Conservation (phyloP, 2,888 invertebrate species). For the Onthophagus sagittarius region DNA sequence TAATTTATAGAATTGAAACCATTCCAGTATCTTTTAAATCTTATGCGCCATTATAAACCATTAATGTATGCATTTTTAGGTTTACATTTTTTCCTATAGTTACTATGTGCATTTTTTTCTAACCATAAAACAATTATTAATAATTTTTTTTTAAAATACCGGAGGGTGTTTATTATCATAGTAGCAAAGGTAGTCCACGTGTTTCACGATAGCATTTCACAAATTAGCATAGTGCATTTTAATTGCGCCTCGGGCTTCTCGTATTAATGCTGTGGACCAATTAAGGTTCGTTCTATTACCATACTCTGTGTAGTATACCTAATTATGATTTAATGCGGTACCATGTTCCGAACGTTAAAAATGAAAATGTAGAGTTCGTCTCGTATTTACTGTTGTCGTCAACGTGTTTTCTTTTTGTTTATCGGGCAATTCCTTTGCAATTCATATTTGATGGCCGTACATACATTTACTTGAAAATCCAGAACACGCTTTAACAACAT, state of each 20-base stretch:
- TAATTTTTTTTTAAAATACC: background rate
- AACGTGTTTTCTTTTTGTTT: background rate
- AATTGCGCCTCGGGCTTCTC: slow-evolving; percentile 23
- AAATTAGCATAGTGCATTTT: slow-evolving; percentile 26
- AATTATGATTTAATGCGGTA: slow-evolving; percentile 25
- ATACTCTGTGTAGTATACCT: slow-evolving; percentile 20
- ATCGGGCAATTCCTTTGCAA: background rate
- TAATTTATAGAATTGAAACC: no score
- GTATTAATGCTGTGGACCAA: slow-evolving; percentile 27
- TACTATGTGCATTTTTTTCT: background rate
- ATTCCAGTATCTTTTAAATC: no score
- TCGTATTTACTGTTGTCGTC: background rate
- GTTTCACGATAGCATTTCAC: slow-evolving; percentile 24
- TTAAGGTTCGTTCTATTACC: slow-evolving; percentile 26
- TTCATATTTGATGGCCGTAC: background rate
- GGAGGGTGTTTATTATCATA: slow-evolving; percentile 19
- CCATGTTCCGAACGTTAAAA: slow-evolving; percentile 4
- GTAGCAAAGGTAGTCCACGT: slow-evolving; percentile 16
- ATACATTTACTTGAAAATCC: background rate
- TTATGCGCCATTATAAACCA: no score
- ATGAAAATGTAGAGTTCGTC: slow-evolving; percentile 6
- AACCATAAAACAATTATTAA: slow-evolving; percentile 1
- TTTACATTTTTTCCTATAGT: background rate
- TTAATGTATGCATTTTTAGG: background rate
- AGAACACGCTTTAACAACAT: no score